These are phyloP conservation scores for Onychorhynchus coronatus DNA, from an alignment of 2,113 vertebrate genomes.

Conservation along the genomic window DNA sequence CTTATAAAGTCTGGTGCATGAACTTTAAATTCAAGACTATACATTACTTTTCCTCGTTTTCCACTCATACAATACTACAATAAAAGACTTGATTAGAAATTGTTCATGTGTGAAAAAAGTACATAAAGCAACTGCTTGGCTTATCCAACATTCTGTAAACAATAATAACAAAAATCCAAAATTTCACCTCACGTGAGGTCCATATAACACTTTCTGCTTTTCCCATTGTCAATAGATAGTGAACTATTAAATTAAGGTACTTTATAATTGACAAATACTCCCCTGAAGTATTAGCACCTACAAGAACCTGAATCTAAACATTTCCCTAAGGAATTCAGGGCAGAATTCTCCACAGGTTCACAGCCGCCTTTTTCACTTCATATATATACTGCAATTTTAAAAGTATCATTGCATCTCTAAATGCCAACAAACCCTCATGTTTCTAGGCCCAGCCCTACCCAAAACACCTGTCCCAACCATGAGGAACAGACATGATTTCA, in stretches of 20 bases:
- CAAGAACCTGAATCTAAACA: neutral
- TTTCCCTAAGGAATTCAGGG: neutral
- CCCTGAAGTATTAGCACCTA: neutral
- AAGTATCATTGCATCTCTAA: neutral
- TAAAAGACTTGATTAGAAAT: neutral
- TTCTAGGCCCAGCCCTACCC: neutral
- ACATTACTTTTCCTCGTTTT: neutral
- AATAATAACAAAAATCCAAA: neutral
- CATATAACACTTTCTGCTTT: neutral
- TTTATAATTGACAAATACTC: neutral
- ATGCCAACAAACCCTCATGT: neutral
- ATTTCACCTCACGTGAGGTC: neutral
- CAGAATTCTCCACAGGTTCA: neutral
- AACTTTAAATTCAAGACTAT: neutral
- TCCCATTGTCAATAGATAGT: neutral
- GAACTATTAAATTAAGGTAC: neutral
- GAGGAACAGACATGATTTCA: neutral
- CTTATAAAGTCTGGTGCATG: neutral
- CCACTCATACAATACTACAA: neutral
- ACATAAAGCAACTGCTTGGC: neutral
- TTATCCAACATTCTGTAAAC: neutral
- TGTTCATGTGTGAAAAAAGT: neutral
- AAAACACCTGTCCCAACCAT: neutral
- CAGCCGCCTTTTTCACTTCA: neutral
- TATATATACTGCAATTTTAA: neutral